Evolutionary conservation across 2,113 vertebrate species (phyloP).

Genomic region (Dendropsophus ebraccatus): DNA sequence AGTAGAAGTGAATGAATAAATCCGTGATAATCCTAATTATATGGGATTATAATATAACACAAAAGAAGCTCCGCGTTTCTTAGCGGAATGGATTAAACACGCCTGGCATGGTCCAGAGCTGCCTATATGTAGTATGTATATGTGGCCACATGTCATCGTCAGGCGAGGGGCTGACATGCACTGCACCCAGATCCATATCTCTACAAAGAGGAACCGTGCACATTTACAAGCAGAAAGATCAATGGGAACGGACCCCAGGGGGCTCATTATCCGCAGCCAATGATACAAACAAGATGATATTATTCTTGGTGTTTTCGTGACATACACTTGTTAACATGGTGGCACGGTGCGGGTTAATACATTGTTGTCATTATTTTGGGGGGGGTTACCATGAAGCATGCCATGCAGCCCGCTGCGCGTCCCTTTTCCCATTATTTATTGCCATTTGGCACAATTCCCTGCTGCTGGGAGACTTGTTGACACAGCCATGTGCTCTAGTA

Average conservation of each 20-base stretch:
- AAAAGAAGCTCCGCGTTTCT: slow-evolving; percentile 22
- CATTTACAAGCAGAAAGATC: neutral
- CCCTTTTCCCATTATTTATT: slow-evolving; percentile 43
- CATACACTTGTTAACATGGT: neutral
- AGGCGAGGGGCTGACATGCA: neutral
- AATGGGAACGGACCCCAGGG: slow-evolving; percentile 40
- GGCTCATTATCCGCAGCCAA: slow-evolving; percentile 20
- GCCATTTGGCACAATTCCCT: slow-evolving; percentile 57
- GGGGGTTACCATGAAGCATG: neutral
- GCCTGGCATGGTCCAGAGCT: slow-evolving; percentile 1
- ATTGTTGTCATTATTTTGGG: neutral
- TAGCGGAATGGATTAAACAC: slow-evolving; percentile 38
- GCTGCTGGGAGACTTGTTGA: slow-evolving; percentile 58
- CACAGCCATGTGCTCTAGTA: slow-evolving; percentile 59
- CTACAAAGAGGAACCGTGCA: slow-evolving; percentile 21
- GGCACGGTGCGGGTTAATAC: neutral
- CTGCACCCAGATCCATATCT: slow-evolving; percentile 34
- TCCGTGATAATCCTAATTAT: slow-evolving; percentile 30
- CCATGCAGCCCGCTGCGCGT: slow-evolving; percentile 31
- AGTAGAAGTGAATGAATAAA: neutral
- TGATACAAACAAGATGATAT: neutral
- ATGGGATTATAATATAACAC: slow-evolving; percentile 30
- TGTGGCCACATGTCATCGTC: slow-evolving; percentile 18
- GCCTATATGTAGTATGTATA: neutral
- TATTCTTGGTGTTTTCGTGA: neutral